phyloP scores from a whole-genome alignment of 2,888 invertebrate genomes.

The Julus scanicus region DNA sequence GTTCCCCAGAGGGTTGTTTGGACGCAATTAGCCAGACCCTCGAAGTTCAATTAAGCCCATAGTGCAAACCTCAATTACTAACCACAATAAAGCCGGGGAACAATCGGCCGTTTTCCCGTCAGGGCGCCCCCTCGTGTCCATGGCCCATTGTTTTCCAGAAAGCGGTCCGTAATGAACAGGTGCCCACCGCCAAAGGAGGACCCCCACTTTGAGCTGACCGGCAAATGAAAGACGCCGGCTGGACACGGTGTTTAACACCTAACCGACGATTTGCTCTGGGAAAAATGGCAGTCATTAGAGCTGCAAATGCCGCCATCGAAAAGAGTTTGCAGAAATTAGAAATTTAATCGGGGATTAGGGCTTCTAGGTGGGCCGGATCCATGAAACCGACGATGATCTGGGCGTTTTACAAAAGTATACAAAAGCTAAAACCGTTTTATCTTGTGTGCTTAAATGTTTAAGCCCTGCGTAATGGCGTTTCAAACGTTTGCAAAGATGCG shows the following conservation, averaged over 20 bases:
- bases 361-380: background rate
- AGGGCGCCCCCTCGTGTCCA: background rate
- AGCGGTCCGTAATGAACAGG: constrained; percentile 41
- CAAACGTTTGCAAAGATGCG: background rate
- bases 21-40: constrained; percentile 6
- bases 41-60: constrained; percentile 9
- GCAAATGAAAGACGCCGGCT: background rate
- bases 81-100: constrained; percentile 23
- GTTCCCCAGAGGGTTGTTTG: background rate
- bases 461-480: background rate
- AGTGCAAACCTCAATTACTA: constrained; percentile 48
- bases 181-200: constrained; percentile 34
- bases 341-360: background rate
- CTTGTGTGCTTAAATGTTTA: background rate
- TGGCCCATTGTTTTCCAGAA: background rate
- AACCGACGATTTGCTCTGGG: background rate
- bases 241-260: background rate
- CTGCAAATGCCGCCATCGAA: background rate
- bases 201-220: background rate
- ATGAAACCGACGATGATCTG: background rate
- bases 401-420: background rate
- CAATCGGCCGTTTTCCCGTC: constrained; percentile 12
- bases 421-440: background rate
- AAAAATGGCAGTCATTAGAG: background rate
- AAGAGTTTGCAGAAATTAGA: background rate